Evolutionary conservation across 2,113 vertebrate species (phyloP), one percentile per base, ranked within the genome.

Genomic region (Xiphias gladius): DNA sequence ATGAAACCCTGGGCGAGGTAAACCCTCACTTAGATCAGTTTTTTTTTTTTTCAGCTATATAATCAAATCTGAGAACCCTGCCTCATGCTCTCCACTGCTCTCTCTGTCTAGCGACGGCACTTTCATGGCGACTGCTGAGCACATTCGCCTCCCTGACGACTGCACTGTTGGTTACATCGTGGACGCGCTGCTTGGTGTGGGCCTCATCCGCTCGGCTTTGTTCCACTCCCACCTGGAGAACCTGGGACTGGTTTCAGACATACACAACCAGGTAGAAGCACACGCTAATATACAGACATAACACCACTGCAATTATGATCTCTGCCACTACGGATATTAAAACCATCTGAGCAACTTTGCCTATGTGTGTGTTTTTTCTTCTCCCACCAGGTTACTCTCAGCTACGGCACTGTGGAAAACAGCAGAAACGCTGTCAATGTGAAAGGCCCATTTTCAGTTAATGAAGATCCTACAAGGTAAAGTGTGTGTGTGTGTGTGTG

Each of bases 151-250:
- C 75, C 97, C 97, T 0, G 97, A 98, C 0, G 97, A 99, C 94
- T 98, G 97, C 90, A 97, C 97, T 1, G 94, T 98, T 0, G 97
- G 97, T 37, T 99, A 98, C 95, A 98, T 99, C 30, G 96, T 96
- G 0, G 97, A 98, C 85, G 96, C 96, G 0, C 93, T 97, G 89
- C 94, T 98, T 48, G 97, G 97, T 0, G 96, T 96, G 77, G 95
- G 95, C 55, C 96, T 98, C 28, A 95, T 93, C 87, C 95, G 96
- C 35, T 97, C 97, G 0, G 92, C 96, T 24, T 90, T 98, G 81
- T 99, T 99, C 94, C 97, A 98, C 90, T 99, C 97, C 0, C 97
- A 99, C 91, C 93, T 99, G 92, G 97, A 99, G 94, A 98, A 97
- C 90, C 96, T 99, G 61, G 97, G 96, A 32, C 95, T 97, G 92